These are phyloP conservation scores for Leuctra nigra DNA, from an alignment of 2,888 invertebrate genomes.

Conservation along the genomic window DNA sequence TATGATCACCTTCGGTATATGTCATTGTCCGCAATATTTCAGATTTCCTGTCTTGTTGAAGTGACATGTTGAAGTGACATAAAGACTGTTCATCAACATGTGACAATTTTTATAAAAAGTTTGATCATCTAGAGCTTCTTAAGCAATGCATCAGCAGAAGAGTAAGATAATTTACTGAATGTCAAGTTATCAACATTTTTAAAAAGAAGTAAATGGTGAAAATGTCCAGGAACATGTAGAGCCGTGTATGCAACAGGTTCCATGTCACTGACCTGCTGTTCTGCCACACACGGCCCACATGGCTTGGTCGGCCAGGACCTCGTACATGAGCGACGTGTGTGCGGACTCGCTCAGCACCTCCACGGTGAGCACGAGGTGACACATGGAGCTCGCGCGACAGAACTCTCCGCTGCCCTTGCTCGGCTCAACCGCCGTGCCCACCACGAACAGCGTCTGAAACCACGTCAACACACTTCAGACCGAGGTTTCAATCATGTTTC, in stretches of 20 bases:
- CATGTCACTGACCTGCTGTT: constrained; percentile 69
- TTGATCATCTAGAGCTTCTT: too few species aligned
- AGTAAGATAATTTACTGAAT: too few species aligned
- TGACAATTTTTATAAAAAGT: too few species aligned
- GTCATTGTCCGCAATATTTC: too few species aligned
- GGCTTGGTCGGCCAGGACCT: constrained; percentile 84
- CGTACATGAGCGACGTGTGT: constrained; percentile 75
- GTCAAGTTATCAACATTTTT: too few species aligned
- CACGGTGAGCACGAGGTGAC: constrained; percentile 70
- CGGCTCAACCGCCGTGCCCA: constrained; percentile 71
- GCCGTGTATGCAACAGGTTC: neutral
- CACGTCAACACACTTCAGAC: too few species aligned
- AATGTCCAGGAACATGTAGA: neutral
- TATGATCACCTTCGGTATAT: too few species aligned
- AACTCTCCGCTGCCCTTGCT: constrained; percentile 67
- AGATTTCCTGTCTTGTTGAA: too few species aligned
- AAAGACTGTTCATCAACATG: too few species aligned
- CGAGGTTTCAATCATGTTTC: too few species aligned
- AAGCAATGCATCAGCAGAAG: too few species aligned
- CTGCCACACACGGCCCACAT: constrained; percentile 92
- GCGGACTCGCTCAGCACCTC: constrained; percentile 43
- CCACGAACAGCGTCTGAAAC: constrained; percentile 69
- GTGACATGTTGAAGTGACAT: too few species aligned
- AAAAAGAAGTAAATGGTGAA: neutral
- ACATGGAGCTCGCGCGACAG: constrained; percentile 83